A percentile compares a stretch with the other conserved stretches of the same genome.
phyloP scores from a whole-genome alignment of 2,113 vertebrate species.

The Cebidichthys violaceus region DNA sequence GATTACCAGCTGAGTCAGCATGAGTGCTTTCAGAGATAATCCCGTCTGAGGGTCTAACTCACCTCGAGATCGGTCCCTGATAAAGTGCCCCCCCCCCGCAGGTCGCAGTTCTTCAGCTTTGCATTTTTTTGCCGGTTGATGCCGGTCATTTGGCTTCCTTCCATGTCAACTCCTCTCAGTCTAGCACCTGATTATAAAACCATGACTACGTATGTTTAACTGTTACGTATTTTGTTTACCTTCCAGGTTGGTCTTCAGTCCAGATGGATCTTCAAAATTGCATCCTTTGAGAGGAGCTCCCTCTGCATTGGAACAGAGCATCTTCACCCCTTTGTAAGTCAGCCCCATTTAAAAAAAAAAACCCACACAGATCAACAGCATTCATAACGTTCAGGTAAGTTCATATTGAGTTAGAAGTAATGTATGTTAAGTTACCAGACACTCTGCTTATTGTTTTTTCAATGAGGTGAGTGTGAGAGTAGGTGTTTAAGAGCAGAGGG shows the following conservation, averaged over 20 bases:
- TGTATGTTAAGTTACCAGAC: neutral
- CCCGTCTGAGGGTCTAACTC: slow-evolving; percentile 33
- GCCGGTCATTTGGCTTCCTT: slow-evolving; percentile 98
- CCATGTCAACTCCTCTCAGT: slow-evolving; percentile 98
- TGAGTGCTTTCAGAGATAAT: slow-evolving; percentile 38
- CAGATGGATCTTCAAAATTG: slow-evolving; percentile 98
- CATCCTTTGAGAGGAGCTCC: slow-evolving; percentile 95
- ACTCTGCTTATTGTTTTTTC: neutral
- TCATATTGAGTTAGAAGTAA: neutral
- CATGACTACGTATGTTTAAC: neutral
- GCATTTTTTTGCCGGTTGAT: slow-evolving; percentile 98
- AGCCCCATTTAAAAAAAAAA: slow-evolving; percentile 88
- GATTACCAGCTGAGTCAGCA: slow-evolving; percentile 12
- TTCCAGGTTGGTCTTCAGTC: slow-evolving; percentile 97
- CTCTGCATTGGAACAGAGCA: slow-evolving; percentile 97
- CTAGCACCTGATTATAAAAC: slow-evolving; percentile 88
- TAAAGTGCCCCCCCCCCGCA: slow-evolving; percentile 95
- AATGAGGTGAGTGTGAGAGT: slow-evolving; percentile 18
- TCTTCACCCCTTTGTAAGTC: slow-evolving; percentile 98
- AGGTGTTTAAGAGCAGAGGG: slow-evolving; percentile 27
- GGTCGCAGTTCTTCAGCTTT: slow-evolving; percentile 97
- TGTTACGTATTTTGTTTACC: slow-evolving; percentile 76
- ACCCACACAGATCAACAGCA: neutral
- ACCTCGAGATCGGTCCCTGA: slow-evolving; percentile 97
- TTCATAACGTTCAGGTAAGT: neutral